These are phyloP conservation scores for Illadopsis cleaveri DNA, from an alignment of 2,113 vertebrate genomes.

Conservation along the genomic window DNA sequence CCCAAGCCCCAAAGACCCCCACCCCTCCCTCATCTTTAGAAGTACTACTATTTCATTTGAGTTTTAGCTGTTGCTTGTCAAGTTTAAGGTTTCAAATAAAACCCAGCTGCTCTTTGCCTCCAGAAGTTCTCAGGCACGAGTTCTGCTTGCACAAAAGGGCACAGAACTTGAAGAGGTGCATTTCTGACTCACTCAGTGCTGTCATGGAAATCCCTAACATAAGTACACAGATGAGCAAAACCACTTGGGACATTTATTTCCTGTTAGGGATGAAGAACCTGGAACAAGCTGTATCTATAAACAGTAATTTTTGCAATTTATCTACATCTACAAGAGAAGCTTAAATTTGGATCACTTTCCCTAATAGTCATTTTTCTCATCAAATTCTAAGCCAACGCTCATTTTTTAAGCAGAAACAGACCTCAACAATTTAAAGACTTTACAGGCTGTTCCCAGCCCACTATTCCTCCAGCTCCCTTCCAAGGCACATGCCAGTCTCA, in stretches of 20 bases:
- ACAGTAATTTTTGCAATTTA: neutral
- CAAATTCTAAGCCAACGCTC: neutral
- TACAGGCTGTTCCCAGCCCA: neutral
- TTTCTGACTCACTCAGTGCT: neutral
- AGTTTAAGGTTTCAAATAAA: neutral
- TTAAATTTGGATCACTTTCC: neutral
- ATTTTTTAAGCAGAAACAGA: neutral
- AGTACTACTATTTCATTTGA: neutral
- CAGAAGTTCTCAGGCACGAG: neutral
- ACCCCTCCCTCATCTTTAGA: neutral
- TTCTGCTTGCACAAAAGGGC: neutral
- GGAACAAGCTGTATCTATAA: slow-evolving; percentile 8
- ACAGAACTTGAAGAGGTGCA: neutral
- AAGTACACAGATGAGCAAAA: slow-evolving; percentile 11
- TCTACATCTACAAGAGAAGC: neutral
- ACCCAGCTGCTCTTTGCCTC: neutral
- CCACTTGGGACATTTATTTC: neutral
- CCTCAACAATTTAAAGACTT: neutral
- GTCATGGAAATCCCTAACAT: neutral
- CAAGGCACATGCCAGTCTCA: neutral
- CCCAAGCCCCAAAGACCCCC: neutral
- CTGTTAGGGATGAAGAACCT: neutral
- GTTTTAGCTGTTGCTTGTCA: neutral
- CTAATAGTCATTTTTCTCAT: neutral
- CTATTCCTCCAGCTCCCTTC: neutral